Conservation (phyloP, 1,140 invertebrate species). For the Heliconius melpomene region DNA sequence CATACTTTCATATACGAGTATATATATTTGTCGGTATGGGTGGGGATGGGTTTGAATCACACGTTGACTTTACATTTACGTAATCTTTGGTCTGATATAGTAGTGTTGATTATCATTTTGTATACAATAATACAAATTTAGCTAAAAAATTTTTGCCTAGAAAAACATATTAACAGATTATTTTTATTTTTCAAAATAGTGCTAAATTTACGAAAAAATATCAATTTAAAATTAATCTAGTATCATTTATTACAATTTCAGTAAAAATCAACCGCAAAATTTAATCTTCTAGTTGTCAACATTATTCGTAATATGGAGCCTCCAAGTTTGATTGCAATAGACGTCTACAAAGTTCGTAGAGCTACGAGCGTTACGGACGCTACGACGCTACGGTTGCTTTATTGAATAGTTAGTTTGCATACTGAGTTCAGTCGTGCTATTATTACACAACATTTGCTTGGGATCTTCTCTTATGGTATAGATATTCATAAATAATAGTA, state of each 20-base stretch:
- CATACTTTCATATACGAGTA: no score
- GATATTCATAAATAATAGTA: no score
- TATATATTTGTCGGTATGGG: no score
- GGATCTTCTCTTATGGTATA: not conserved
- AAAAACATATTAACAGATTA: no score
- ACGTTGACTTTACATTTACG: no score
- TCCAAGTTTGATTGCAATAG: conserved; percentile 17
- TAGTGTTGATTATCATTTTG: not conserved
- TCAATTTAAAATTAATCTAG: no score
- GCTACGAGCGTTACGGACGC: conserved; percentile 19
- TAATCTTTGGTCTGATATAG: no score
- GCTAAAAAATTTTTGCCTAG: no score
- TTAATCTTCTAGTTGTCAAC: not conserved
- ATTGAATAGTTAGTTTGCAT: not conserved
- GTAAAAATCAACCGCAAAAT: not conserved
- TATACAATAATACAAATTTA: not conserved
- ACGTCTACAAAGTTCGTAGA: conserved; percentile 31
- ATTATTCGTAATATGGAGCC: not conserved
- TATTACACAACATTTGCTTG: not conserved
- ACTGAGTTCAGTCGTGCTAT: not conserved
- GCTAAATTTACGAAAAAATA: no score
- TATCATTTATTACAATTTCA: not conserved
- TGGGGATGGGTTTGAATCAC: no score
- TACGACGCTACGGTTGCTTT: conserved; percentile 7
- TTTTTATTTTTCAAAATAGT: no score